Conservation (phyloP, 1,140 invertebrate genomes). For the Homarus americanus region DNA sequence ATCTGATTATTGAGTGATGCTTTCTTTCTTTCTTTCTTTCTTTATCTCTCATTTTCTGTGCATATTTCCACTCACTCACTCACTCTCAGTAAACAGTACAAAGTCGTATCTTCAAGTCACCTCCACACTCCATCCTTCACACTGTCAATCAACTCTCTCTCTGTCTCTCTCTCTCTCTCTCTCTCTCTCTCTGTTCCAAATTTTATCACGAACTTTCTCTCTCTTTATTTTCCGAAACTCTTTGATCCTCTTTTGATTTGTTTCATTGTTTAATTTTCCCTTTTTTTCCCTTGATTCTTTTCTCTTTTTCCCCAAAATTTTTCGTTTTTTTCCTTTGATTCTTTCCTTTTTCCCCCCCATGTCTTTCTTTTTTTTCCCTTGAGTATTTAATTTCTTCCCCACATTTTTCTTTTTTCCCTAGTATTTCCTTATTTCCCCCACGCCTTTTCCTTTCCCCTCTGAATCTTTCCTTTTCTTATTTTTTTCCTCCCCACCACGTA, state of each 20-base stretch:
- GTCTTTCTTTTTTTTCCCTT: not conserved
- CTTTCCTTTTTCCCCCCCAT: not conserved
- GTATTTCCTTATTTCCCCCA: too few relatives aligned
- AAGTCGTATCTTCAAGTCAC: not conserved
- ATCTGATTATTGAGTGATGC: not conserved
- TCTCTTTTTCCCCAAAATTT: too few relatives aligned
- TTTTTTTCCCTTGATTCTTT: not conserved
- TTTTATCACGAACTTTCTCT: not conserved
- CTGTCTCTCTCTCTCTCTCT: not conserved
- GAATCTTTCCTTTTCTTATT: too few relatives aligned
- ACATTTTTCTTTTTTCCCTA: not conserved
- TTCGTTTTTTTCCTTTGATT: not conserved
- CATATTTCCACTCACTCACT: not conserved
- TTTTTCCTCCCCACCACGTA: too few relatives aligned
- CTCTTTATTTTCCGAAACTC: not conserved
- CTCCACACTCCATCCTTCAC: not conserved
- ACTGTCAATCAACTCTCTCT: too few relatives aligned
- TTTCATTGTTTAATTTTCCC: not conserved
- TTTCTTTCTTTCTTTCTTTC: too few relatives aligned
- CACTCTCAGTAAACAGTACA: not conserved
- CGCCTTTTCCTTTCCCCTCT: too few relatives aligned
- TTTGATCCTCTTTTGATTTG: not conserved
- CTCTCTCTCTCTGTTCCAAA: too few relatives aligned
- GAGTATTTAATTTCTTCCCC: not conserved
- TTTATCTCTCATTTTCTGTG: not conserved